phyloP scores from a whole-genome alignment of 1,140 invertebrate species.

The Zaprionus ornatus region DNA sequence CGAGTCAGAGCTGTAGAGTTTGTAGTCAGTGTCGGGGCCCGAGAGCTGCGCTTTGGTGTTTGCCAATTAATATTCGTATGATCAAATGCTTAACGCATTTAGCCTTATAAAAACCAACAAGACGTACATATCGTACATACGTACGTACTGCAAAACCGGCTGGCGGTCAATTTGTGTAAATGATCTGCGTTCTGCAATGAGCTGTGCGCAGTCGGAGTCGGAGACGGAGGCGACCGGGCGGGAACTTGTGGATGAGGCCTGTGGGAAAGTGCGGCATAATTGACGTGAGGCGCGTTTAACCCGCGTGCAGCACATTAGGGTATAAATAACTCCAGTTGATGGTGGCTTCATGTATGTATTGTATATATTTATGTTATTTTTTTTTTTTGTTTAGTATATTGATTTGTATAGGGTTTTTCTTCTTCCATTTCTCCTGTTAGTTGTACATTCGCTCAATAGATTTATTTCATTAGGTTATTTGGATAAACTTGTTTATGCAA shows the following conservation, averaged over 20 bases:
- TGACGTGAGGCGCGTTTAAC: constrained; percentile 67
- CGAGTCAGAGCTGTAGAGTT: constrained; percentile 7
- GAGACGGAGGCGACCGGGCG: background rate
- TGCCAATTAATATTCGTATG: constrained; percentile 82
- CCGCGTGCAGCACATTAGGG: background rate
- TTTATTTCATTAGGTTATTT: constrained; percentile 31
- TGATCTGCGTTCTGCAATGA: constrained; percentile 54
- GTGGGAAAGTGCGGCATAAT: constrained; percentile 75
- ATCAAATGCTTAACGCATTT: constrained; percentile 82
- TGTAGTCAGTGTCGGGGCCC: constrained; percentile 30
- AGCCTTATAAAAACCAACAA: constrained; percentile 80
- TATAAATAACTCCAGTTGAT: constrained; percentile 33
- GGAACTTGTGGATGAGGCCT: constrained; percentile 24
- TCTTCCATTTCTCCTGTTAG: constrained; percentile 13
- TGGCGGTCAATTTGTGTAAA: constrained; percentile 77
- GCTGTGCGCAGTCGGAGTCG: background rate
- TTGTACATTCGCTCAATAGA: constrained; percentile 40
- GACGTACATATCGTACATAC: constrained; percentile 27
- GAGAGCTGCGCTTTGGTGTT: constrained; percentile 66
- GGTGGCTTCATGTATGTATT: constrained; percentile 38
- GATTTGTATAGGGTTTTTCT: constrained; percentile 39
- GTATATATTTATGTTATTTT: constrained; percentile 61
- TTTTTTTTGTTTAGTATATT: constrained; percentile 71
- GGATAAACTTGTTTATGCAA: constrained; percentile 51
- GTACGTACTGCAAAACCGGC: constrained; percentile 55